These are phyloP conservation scores for Macrosteles quadrilineatus DNA, from an alignment of 1,140 invertebrate species.

Conservation along the genomic window DNA sequence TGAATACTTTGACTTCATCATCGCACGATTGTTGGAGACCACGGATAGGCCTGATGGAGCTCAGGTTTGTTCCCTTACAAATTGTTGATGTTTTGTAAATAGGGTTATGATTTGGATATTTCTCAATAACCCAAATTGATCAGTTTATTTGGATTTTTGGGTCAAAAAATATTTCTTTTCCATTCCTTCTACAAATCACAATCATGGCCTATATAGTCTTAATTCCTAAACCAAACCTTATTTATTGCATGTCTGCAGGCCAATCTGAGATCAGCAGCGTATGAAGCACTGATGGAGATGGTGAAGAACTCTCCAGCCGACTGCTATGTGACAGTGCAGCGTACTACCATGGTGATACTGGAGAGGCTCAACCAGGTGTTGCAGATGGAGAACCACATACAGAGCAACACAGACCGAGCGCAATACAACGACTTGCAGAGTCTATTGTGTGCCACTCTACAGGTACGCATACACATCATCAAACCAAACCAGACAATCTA, in stretches of 20 bases:
- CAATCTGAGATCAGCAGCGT: slow-evolving; percentile 94
- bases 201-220: slow-evolving; percentile 29
- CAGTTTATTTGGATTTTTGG: too few relatives aligned
- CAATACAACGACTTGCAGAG: slow-evolving; percentile 98
- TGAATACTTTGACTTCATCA: slow-evolving; percentile 90
- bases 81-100: too few relatives aligned
- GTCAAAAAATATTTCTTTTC: too few relatives aligned
- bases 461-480: too few relatives aligned
- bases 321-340: slow-evolving; percentile 95
- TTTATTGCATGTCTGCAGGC: slow-evolving; percentile 61
- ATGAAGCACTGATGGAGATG: slow-evolving; percentile 99
- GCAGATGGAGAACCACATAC: slow-evolving; percentile 90
- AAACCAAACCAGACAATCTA: too few relatives aligned
- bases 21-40: slow-evolving; percentile 87
- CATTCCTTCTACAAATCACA: neutral
- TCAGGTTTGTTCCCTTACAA: too few relatives aligned
- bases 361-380: slow-evolving; percentile 90
- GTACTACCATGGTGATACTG: slow-evolving; percentile 94
- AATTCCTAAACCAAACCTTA: slow-evolving; percentile 17
- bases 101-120: too few relatives aligned
- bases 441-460: slow-evolving; percentile 92
- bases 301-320: slow-evolving; percentile 98
- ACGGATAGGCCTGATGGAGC: slow-evolving; percentile 88
- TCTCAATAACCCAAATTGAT: too few relatives aligned
- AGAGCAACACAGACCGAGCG: slow-evolving; percentile 81